Evolutionary conservation across 2,888 invertebrate species (phyloP), one percentile per base, ranked within the genome.

Genomic region (Diarsia rubi): DNA sequence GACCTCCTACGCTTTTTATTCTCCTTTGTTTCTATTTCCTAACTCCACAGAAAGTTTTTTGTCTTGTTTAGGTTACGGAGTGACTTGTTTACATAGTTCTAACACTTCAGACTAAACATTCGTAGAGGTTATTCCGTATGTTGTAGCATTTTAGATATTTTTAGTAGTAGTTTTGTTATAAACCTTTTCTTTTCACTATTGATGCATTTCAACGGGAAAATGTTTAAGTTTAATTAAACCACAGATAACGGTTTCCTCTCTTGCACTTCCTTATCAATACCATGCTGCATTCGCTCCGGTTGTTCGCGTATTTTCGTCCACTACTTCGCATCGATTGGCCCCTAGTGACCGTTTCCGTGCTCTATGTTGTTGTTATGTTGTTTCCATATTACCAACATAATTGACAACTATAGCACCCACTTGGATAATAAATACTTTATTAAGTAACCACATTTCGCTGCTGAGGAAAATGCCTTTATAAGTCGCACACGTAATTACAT

Each of bases 291-390:
- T 64, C 77, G 75, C 77, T 77, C 69, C 52, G 59, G 54, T 73
- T 75, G 74, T 60, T 63, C 64, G 75, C 75, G 72, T 81, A 80
- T 79, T 78, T 84, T 78, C 49, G 72, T 78, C 73, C 69, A 65
- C 78, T 81, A 75, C 85, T 72, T 75, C 72, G 49, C 78, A 73
- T 79, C 84, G 76, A 86, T 85, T 82, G 83, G 75, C 49, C 79
- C 79, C 87, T 90, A 90, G 88, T 90, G 88, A 85, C 70, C 74
- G 86, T 82, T 88, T 91, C 90, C 90, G 89, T 82, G 74, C 79
- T 69, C 45, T 73, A 63, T 71, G 24, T 37, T 72, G 63, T 75
- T 77, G 42, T 73, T 9, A 47, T 73, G 52, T 59, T 71, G 60
- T 77, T 71, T 66, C 60, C 14, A 73, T 68, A 67, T 64, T 70